Evolutionary conservation across 2,113 vertebrate genomes (phyloP).

Genomic region (Apteryx mantelli): DNA sequence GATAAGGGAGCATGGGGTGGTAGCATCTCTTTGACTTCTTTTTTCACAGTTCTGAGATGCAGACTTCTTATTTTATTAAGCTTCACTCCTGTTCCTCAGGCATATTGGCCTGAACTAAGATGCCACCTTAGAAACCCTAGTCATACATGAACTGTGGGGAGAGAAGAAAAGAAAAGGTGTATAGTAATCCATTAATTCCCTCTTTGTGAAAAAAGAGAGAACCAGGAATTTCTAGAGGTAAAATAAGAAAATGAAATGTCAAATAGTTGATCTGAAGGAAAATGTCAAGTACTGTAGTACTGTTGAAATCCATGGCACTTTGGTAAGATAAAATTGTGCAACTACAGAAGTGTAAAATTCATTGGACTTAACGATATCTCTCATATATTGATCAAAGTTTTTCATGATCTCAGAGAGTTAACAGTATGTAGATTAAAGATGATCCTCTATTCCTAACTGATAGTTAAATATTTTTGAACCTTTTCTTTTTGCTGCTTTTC

Average conservation of each 20-base stretch:
- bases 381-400: not conserved
- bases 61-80: not conserved
- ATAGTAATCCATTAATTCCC: not conserved
- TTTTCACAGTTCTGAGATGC: not conserved
- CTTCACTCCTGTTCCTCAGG: not conserved
- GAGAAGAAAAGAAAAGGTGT: not conserved
- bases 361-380: not conserved
- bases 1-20: not conserved
- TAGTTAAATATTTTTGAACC: too few species aligned
- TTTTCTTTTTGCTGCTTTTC: not conserved
- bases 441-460: too few species aligned
- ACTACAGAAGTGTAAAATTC: not conserved
- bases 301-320: not conserved
- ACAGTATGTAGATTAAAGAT: not conserved
- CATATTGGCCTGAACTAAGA: not conserved
- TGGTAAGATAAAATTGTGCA: not conserved
- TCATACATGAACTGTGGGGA: too few species aligned
- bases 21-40: not conserved
- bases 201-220: not conserved
- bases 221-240: not conserved
- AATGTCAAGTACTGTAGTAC: not conserved
- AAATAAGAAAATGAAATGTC: not conserved
- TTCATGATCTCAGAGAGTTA: not conserved
- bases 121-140: not conserved
- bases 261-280: not conserved